phyloP scores from a whole-genome alignment of 1,140 invertebrate species.

The Cydia splendana region DNA sequence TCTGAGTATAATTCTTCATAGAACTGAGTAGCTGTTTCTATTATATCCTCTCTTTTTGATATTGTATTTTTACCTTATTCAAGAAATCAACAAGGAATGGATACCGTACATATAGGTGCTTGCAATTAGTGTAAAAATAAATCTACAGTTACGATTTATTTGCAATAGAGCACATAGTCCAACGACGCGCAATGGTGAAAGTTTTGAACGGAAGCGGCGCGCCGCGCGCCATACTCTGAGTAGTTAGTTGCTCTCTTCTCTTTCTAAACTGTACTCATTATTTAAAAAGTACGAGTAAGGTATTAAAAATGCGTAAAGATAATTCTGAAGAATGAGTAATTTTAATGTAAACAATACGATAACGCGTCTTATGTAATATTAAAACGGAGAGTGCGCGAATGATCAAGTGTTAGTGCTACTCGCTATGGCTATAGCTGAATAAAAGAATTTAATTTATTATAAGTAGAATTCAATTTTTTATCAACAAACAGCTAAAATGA shows the following conservation, averaged over 20 bases:
- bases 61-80: too few relatives aligned
- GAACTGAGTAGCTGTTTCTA: too few relatives aligned
- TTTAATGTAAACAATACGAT: not conserved
- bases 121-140: not conserved
- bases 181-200: slow-evolving; percentile 19
- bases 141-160: not conserved
- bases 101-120: not conserved
- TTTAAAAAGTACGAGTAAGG: not conserved
- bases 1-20: too few relatives aligned
- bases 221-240: slow-evolving; percentile 24
- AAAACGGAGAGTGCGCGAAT: not conserved
- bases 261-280: slow-evolving; percentile 15
- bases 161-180: not conserved
- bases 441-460: not conserved
- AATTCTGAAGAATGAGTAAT: not conserved
- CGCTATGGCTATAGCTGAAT: not conserved
- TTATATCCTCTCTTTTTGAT: too few relatives aligned
- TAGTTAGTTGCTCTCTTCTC: slow-evolving; percentile 11
- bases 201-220: slow-evolving; percentile 24
- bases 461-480: too few relatives aligned
- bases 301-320: not conserved
- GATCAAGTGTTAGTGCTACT: not conserved
- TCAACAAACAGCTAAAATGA: not conserved
- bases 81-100: too few relatives aligned
- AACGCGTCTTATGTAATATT: slow-evolving; percentile 4